Evolutionary conservation across 2,797 vertebrate species (phyloP), one percentile per base, ranked within the genome.

Genomic region (Sciurus carolinensis): DNA sequence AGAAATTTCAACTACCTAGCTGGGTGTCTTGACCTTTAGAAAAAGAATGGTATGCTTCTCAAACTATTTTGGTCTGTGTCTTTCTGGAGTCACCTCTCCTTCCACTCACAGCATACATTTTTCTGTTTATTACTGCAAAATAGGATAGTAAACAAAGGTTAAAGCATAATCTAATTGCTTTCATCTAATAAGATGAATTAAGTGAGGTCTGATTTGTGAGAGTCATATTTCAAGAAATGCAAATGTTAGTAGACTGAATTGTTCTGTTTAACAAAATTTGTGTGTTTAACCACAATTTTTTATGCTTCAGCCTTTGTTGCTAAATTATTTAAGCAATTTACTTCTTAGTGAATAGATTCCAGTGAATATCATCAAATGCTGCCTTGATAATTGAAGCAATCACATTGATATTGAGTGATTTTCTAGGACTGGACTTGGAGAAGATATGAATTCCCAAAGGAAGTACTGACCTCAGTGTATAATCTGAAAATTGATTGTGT

Each of bases 281-380:
- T 85, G 20, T 1, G 1, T 69, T 95, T 89, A 93, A 88, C 18
- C 14, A 50, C 7, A 92, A 67, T 52, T 87, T 5, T 94, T 91
- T 67, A 59, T 75, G 36, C n/a, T 95, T 97, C 8, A 72, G 9
- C 2, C 5, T 85, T 95, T 87, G 20, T 73, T 92, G 79, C 13
- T 75, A 76, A 91, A 94, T 73, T 87, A 67, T 39, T 66, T 88
- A 81, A 86, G 59, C 24, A 88, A 4, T 69, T 88, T 95, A 87
- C 36, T 3, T 69, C 17, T 64, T 73, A 77, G 6, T 64, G 7
- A 91, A 62, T 81, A 77, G 1, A 84, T 85, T 67, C 42, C 80
- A 94, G 82, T 88, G 42, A 92, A 62, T 91, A 76, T 90, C 33
- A 94, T 36, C 80, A 50, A 47, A 87, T 91, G 14, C 3, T 89